Evolutionary conservation across 2,888 invertebrate species (phyloP).

Genomic region (Zele albiditarsus): DNA sequence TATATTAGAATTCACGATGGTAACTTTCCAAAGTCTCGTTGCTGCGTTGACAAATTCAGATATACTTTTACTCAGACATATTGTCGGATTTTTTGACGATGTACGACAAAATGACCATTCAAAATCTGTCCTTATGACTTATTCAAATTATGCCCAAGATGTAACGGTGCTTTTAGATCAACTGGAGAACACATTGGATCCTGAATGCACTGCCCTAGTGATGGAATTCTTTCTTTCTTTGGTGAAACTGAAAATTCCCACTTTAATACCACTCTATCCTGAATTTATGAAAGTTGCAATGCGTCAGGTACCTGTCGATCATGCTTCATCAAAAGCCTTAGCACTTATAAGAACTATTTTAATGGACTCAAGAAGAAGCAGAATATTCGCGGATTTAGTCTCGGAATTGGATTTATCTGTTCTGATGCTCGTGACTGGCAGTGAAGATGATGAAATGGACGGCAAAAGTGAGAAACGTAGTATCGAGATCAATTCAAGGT

Average conservation of each 20-base stretch:
- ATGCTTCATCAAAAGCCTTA: conserved; percentile 72
- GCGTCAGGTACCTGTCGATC: conserved; percentile 74
- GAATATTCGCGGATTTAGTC: conserved; percentile 60
- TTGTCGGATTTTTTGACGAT: conserved; percentile 76
- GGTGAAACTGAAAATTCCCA: conserved; percentile 71
- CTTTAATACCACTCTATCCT: conserved; percentile 70
- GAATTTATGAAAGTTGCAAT: conserved; percentile 72
- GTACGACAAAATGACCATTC: conserved; percentile 70
- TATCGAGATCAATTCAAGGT: conserved; percentile 68
- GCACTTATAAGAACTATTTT: conserved; percentile 71
- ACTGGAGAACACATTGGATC: conserved; percentile 64
- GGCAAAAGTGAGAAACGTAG: conserved; percentile 45
- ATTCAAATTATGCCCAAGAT: conserved; percentile 68
- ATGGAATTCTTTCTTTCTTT: conserved; percentile 75
- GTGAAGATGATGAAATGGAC: conserved; percentile 63
- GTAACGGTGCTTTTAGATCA: conserved; percentile 70
- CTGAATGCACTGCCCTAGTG: conserved; percentile 74
- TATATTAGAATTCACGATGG: conserved; percentile 73
- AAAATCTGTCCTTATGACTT: conserved; percentile 63
- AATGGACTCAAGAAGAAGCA: conserved; percentile 63
- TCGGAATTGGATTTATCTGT: conserved; percentile 71
- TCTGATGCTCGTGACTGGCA: conserved; percentile 70
- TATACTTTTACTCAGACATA: conserved; percentile 73
- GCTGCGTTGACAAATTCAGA: conserved; percentile 73
- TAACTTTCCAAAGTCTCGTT: conserved; percentile 74